Conservation (phyloP, 2,113 vertebrate genomes). For the Corythoichthys intestinalis region DNA sequence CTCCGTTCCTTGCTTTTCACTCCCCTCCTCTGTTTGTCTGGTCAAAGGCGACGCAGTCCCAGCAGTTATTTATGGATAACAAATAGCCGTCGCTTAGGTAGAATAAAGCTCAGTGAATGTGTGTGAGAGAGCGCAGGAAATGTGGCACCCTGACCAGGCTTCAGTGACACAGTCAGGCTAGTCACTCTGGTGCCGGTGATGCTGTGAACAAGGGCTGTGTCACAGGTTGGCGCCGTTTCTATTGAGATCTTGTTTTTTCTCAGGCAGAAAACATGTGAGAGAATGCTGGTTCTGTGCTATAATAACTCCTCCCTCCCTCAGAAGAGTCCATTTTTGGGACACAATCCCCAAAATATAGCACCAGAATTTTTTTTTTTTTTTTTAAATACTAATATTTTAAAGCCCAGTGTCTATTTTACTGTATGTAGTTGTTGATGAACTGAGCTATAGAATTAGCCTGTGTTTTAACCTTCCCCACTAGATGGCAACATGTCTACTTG, state of each 20-base stretch:
- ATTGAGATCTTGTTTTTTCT: conserved; percentile 33
- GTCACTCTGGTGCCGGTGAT: conserved; percentile 70
- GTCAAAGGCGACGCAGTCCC: conserved; percentile 47
- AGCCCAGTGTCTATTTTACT: neutral
- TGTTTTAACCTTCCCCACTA: conserved; percentile 35
- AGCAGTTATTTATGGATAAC: conserved; percentile 60
- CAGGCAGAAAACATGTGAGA: neutral
- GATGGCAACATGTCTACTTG: conserved; percentile 55
- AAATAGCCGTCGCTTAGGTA: conserved; percentile 64
- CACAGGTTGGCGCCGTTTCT: conserved; percentile 45
- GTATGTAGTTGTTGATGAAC: neutral
- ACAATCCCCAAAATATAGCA: neutral
- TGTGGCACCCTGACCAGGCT: conserved; percentile 54
- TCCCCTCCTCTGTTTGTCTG: conserved; percentile 45
- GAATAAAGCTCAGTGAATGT: conserved; percentile 44
- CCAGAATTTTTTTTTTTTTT: neutral
- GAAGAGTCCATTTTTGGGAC: neutral
- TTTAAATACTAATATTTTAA: neutral
- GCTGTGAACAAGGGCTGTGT: conserved; percentile 60
- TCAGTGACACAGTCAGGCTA: conserved; percentile 61
- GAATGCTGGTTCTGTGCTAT: neutral
- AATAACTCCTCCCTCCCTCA: conserved; percentile 12
- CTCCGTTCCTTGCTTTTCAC: conserved; percentile 45
- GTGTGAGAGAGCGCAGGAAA: conserved; percentile 51
- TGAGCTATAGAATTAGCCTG: neutral